Evolutionary conservation across 2,888 invertebrate genomes (phyloP).

Genomic region (Ypsolopha sequella): DNA sequence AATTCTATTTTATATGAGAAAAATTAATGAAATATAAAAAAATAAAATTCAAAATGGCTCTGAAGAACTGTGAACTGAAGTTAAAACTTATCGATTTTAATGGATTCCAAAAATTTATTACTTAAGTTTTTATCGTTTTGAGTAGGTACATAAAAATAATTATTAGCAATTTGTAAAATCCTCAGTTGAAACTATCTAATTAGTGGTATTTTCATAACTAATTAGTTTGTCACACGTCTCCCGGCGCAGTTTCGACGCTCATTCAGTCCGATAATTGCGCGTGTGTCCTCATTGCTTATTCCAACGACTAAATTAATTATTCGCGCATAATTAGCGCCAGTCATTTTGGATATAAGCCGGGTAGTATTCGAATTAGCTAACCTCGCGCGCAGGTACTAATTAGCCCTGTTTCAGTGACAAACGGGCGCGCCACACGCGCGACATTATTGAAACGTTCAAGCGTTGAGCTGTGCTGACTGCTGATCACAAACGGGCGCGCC

Average conservation of each 20-base stretch:
- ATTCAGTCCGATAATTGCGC: not conserved
- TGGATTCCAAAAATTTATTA: no score
- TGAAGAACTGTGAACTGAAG: no score
- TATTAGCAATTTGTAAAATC: no score
- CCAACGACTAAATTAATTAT: not conserved
- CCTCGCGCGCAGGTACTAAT: not conserved
- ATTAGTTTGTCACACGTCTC: not conserved
- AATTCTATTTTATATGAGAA: no score
- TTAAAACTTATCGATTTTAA: no score
- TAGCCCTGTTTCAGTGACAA: not conserved
- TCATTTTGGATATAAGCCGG: not conserved
- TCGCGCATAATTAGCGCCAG: not conserved
- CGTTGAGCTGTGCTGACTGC: not conserved
- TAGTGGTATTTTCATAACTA: no score
- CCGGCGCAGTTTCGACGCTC: not conserved
- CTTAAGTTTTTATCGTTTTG: no score
- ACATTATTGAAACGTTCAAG: not conserved
- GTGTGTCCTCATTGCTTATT: not conserved
- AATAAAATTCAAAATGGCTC: no score
- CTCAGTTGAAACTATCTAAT: no score
- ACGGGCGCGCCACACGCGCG: not conserved
- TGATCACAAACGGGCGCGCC: not conserved
- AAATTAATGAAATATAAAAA: no score
- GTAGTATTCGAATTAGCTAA: not conserved
- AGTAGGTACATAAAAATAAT: no score